Evolutionary conservation across 2,113 vertebrate species (phyloP).

Genomic region (Sebastes schlegelii): DNA sequence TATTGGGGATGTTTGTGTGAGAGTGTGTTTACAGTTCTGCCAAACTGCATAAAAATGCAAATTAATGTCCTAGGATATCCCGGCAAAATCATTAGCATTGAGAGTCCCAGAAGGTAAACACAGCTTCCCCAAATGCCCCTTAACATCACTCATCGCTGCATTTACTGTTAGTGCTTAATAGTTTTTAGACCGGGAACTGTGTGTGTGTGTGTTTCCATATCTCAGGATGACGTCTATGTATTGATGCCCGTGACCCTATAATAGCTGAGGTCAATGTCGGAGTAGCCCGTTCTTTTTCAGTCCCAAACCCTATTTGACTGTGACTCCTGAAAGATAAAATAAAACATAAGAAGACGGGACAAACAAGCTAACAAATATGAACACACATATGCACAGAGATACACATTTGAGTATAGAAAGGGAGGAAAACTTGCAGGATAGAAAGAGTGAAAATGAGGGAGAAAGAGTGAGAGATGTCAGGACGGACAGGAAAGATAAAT

Average conservation of each 20-base stretch:
- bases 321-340: neutral
- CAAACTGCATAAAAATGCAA: slow-evolving; percentile 14
- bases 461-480: neutral
- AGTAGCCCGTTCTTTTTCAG: neutral
- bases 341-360: neutral
- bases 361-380: neutral
- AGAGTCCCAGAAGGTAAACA: neutral
- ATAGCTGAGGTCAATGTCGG: slow-evolving; percentile 4
- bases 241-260: slow-evolving; percentile 1
- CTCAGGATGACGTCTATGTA: slow-evolving; percentile 2
- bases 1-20: neutral
- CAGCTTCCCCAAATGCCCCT: neutral
- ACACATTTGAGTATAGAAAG: neutral
- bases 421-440: neutral
- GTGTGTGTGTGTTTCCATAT: slow-evolving; percentile 12
- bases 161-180: neutral
- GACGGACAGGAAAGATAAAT: slow-evolving; percentile 39
- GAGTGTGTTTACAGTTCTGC: slow-evolving; percentile 1
- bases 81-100: slow-evolving; percentile 10
- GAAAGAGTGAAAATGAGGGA: neutral
- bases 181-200: neutral
- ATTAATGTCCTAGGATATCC: neutral
- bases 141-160: neutral
- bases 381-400: neutral
- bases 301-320: neutral